These are phyloP conservation scores for Tachuris rubrigastra DNA, from an alignment of 2,113 vertebrate genomes.

Conservation along the genomic window DNA sequence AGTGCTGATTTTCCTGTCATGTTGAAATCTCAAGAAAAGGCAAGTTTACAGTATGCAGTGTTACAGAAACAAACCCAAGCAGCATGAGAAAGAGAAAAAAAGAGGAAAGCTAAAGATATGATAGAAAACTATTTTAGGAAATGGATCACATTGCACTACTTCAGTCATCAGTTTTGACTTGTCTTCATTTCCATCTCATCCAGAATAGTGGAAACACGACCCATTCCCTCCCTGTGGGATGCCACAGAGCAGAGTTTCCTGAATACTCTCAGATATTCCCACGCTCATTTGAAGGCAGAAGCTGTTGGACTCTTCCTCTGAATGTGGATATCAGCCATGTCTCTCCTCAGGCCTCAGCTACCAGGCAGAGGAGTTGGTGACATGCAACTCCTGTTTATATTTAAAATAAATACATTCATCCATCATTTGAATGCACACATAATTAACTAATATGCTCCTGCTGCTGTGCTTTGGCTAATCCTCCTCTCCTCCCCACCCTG, in stretches of 20 bases:
- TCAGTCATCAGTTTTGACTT: slow-evolving; percentile 51
- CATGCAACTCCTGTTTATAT: background rate
- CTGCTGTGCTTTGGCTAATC: background rate
- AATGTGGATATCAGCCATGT: background rate
- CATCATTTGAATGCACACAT: background rate
- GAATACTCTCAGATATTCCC: slow-evolving; percentile 24
- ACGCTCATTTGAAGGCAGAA: background rate
- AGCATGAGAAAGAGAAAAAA: background rate
- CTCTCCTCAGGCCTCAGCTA: background rate
- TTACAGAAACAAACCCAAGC: slow-evolving; percentile 6
- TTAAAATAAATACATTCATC: slow-evolving; percentile 47
- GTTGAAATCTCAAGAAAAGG: background rate
- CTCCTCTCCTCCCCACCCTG: background rate
- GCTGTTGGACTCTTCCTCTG: background rate
- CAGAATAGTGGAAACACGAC: slow-evolving; percentile 29
- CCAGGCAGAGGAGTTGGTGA: background rate
- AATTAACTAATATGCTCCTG: background rate
- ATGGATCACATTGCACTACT: slow-evolving; percentile 7
- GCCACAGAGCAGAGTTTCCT: background rate
- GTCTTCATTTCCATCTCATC: slow-evolving; percentile 39
- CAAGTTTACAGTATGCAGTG: background rate
- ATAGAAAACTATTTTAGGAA: slow-evolving; percentile 53
- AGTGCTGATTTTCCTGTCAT: background rate
- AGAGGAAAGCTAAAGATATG: background rate
- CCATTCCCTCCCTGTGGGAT: slow-evolving; percentile 18